Evolutionary conservation across 1,140 invertebrate species (phyloP), one percentile per base, ranked within the genome.

Genomic region (Lysiphlebus fabarum): DNA sequence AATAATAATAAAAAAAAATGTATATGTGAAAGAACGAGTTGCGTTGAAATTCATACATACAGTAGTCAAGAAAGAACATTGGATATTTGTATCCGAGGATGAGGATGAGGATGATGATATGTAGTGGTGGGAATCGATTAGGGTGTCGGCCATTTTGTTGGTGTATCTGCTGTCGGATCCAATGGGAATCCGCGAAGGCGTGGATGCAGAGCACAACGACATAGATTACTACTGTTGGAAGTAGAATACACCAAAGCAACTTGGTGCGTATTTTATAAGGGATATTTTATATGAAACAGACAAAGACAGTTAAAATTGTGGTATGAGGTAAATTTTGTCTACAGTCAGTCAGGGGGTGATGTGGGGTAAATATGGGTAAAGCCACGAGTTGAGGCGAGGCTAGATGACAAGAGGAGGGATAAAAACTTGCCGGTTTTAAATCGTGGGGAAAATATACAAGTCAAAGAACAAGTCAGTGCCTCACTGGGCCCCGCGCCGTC

Each of bases 61-160:
- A 36, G 37, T 51, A 51, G 34, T 33, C 4, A 4, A 26, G 17
- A 26, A 26, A 48, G 47, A 57, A 38, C 37, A 43, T 33, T 33
- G 47, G 34, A 56, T 41, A 57, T 48, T 53, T 44, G 41, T 59
- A 48, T 61, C 17, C 17, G 56, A 47, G 64, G 48, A 51, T 53
- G 60, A 34, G 55, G 51, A 37, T 55, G 58, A 48, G 59, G 47
- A 49, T 61, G 58, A 51, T 38, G 45, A 26, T 26, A 26, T 26
- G 48, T 51, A 59, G 45, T 45, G 57, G 57, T 58, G 54, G 63
- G 64, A 73, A 75, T 75, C 73, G 73, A 75, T 75, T 75, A 71
- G 71, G 65, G 60, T 61, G 70, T 73, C 73, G 71, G 73, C 73
- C 73, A 75, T 75, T 75, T 75, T 75, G 72, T 75, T 74, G 67